Evolutionary conservation across 2,888 invertebrate species (phyloP), one percentile per base, ranked within the genome.

Genomic region (Pristionchus maxplancki): DNA sequence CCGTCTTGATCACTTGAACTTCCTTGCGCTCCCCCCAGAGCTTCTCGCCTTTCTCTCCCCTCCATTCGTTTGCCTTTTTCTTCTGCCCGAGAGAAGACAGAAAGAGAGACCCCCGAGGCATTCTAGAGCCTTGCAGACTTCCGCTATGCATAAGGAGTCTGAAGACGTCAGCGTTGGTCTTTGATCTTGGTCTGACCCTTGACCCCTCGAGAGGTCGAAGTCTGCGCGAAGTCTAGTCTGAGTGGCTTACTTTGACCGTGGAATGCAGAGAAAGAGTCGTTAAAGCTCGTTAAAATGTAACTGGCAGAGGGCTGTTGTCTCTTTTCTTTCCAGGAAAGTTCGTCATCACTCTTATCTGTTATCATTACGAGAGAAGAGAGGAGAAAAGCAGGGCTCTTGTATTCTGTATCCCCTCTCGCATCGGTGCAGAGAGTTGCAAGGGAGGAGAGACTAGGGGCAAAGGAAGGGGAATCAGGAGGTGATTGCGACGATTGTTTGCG

Each of bases 301-400:
- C 44, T 28, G 78, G 13, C 78, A 78, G 78, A 40, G 40, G n/a
- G 40, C 50, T 44, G 78, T 78, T 78, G 40, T 44, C 44, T 74
- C 24, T 40, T 37, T n/a, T 78, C 28, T 48, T 44, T 48, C 44
- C n/a, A 28, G 40, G 78, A 78, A 44, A 20, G 78, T 24, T 48
- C 78, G 78, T 78, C 74, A 71, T 20, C 44, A 48, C 78, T 44
- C 78, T 44, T 78, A 44, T 78, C 78, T 78, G 78, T 78, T 78
- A 78, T 78, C 78, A 71, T 37, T 67, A 34, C 31, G 64, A 67
- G 64, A 67, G 64, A 58, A 28, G 58, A 58, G 58, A 58, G 71
- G 71, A 78, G 78, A 78, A 78, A 78, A 78, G 78, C 78, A 78
- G 44, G 67, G 78, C 78, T 24, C 78, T 78, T 78, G 78, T 78